These are phyloP conservation scores for Lophius americanus DNA, from an alignment of 2,797 vertebrate genomes.

Conservation along the genomic window DNA sequence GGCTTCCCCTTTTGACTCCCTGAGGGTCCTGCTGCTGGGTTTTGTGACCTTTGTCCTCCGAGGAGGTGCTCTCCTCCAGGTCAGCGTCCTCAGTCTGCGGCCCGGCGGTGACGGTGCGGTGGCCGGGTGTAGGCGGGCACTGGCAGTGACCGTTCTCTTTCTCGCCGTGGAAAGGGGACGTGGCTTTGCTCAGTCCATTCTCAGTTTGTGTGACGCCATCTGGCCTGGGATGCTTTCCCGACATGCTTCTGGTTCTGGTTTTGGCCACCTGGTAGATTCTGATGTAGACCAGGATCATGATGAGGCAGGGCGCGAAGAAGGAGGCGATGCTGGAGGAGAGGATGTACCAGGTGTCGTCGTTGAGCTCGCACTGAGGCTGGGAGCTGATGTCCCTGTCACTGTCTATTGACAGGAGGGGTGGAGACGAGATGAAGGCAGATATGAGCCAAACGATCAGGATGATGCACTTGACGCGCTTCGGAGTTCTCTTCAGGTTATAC, in stretches of 20 bases:
- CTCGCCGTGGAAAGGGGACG: slow-evolving; percentile 74
- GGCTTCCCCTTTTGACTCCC: slow-evolving; percentile 60
- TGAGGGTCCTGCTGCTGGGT: slow-evolving; percentile 47
- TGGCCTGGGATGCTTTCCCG: slow-evolving; percentile 81
- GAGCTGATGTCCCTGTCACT: slow-evolving; percentile 73
- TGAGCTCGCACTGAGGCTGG: slow-evolving; percentile 89
- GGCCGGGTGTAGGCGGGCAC: slow-evolving; percentile 71
- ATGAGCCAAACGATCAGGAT: slow-evolving; percentile 92
- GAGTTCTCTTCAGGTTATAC: slow-evolving; percentile 92
- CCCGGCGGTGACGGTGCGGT: slow-evolving; percentile 59
- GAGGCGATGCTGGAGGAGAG: slow-evolving; percentile 91
- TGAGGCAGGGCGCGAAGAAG: slow-evolving; percentile 93
- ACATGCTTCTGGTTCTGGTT: slow-evolving; percentile 89
- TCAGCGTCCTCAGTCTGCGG: slow-evolving; percentile 82
- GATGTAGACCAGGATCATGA: slow-evolving; percentile 93
- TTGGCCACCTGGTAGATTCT: slow-evolving; percentile 96
- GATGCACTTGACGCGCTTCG: slow-evolving; percentile 88
- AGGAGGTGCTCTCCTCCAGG: slow-evolving; percentile 88
- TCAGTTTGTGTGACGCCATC: slow-evolving; percentile 85
- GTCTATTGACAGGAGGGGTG: slow-evolving; percentile 88
- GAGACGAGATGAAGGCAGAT: slow-evolving; percentile 92
- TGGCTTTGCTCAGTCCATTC: slow-evolving; percentile 84
- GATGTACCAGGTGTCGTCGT: slow-evolving; percentile 96
- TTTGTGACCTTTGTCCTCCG: slow-evolving; percentile 85
- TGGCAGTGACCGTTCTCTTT: slow-evolving; percentile 87